phyloP scores from a whole-genome alignment of 1,140 invertebrate genomes.

The Papilio polytes region DNA sequence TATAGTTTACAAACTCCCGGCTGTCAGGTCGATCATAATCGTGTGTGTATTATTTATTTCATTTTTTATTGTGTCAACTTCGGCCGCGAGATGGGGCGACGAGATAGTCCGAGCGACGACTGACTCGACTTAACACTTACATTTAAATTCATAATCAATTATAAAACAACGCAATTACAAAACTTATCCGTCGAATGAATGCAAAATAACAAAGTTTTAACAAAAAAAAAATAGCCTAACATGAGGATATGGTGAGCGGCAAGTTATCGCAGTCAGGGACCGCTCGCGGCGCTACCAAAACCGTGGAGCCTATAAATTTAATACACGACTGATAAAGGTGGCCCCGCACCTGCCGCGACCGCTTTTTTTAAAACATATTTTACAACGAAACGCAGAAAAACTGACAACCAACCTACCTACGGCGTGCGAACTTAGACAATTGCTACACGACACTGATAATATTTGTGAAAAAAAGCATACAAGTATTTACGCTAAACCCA shows the following conservation, averaged over 20 bases:
- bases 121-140: conserved; percentile 5
- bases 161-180: background rate
- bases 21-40: conserved; percentile 33
- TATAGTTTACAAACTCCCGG: conserved; percentile 38
- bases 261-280: conserved; percentile 45
- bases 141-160: conserved; percentile 6
- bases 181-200: background rate
- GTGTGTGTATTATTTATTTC: conserved; percentile 40
- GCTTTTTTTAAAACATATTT: conserved; percentile 64
- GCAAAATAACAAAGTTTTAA: conserved; percentile 26
- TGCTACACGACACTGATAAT: conserved; percentile 1
- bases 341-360: conserved; percentile 63
- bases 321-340: conserved; percentile 61
- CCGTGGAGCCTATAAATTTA: conserved; percentile 60
- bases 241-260: conserved; percentile 17
- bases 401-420: conserved; percentile 49
- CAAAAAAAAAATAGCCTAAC: conserved; percentile 16
- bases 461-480: background rate
- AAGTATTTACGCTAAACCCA: background rate
- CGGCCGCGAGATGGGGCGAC: conserved; percentile 32
- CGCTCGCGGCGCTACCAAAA: conserved; percentile 63
- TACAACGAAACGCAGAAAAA: conserved; percentile 68
- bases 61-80: conserved; percentile 33
- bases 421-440: conserved; percentile 24
- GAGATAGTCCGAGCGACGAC: conserved; percentile 7